Base-by-base conservation (phyloP, 2,888 invertebrate genomes). In the Amblyteles armatorius region DNA sequence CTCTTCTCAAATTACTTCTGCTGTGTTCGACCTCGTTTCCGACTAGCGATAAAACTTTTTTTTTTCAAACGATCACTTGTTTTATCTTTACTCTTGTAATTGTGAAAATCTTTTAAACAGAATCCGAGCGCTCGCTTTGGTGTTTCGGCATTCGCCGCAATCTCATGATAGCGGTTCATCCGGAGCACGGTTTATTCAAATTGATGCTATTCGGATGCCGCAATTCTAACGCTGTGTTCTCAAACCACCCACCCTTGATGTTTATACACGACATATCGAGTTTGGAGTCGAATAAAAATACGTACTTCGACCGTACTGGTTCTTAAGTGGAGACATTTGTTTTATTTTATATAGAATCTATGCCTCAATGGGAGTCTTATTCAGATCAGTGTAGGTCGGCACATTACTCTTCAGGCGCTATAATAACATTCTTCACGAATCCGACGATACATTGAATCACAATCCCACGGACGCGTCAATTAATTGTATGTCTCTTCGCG, bases 361-460 rank as follows among this genome's bases (percentile, higher is more conserved):
- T 65, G 63, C 55, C 33, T 65, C 63, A 63, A 65, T 48, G 65
- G 55, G 33, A 55, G 78, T 60, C 63, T 84, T 63, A 81, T 69
- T 68, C 76, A 48, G 73, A 68, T 63, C 55, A 78, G 73, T 78
- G 74, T 73, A 74, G 40, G 71, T 69, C 71, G 48, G 77, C 78
- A 73, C 48, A 69, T 81, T 73, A 78, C 81, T 78, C 69, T 63
- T 68, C 52, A 22, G 65, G 50, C 84, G 78, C 82, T 78, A 78
- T 78, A 13, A 44, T 44, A 81, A 73, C 77, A 22, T 67, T 72
- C 67, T 72, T 57, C 60, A n/a, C 79, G 71, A 72, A 77, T 67
- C 71, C 60, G 67, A 57, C 82, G 72, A 80, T 69, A 79, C 76
- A 76, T 83, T 83, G 80, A 73, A 73, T 84, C 80, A 78, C 78